Evolutionary conservation across 2,888 invertebrate species (phyloP).

Genomic region (Lamellibrachia satsuma): DNA sequence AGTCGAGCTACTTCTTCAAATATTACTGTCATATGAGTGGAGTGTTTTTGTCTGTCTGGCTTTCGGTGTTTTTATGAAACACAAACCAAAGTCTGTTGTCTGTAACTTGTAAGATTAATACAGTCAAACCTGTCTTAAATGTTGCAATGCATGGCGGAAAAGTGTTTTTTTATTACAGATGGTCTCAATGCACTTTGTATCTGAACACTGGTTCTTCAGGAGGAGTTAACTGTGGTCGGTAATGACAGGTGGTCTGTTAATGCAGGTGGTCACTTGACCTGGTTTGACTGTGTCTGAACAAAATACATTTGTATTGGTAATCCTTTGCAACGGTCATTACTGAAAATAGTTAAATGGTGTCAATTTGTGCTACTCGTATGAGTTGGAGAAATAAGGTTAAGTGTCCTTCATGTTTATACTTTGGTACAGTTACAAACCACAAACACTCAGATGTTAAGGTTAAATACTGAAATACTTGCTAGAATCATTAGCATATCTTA

Average conservation of each 20-base stretch:
- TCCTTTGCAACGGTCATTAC: not conserved
- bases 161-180: too few relatives aligned
- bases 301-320: not conserved
- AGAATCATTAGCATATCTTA: not conserved
- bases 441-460: not conserved
- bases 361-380: not conserved
- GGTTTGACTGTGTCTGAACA: not conserved
- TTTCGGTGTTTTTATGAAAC: not conserved
- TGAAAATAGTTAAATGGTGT: not conserved
- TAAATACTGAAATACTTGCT: not conserved
- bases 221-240: too few relatives aligned
- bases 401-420: not conserved
- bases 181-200: too few relatives aligned
- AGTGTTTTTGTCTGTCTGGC: slow-evolving; percentile 6
- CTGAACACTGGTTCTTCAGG: too few relatives aligned
- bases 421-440: not conserved
- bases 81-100: not conserved
- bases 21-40: not conserved
- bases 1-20: not conserved
- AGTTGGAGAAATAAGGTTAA: not conserved
- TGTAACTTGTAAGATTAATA: not conserved
- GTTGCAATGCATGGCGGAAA: too few relatives aligned
- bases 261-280: too few relatives aligned
- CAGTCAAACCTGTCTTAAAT: not conserved
- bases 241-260: too few relatives aligned